Evolutionary conservation across 2,113 vertebrate genomes (phyloP).

Genomic region (Tiliqua scincoides): DNA sequence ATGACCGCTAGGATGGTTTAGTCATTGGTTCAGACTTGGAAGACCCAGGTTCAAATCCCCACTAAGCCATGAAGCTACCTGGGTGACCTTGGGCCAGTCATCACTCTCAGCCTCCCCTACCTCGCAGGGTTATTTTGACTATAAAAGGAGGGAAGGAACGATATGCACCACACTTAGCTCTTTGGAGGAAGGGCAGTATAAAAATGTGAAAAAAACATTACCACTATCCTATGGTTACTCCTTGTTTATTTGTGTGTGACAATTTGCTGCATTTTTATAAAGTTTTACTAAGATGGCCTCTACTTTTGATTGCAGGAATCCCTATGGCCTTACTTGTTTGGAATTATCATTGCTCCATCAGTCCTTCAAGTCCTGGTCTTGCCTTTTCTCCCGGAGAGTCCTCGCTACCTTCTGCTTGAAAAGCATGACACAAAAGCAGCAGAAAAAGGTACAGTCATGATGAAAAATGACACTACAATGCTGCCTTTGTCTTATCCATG

Average conservation of each 20-base stretch:
- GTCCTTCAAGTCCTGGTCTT: slow-evolving; percentile 83
- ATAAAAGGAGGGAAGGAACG: too few relatives aligned
- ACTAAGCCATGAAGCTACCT: too few relatives aligned
- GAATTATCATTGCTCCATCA: slow-evolving; percentile 82
- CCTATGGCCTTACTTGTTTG: slow-evolving; percentile 89
- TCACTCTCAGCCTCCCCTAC: too few relatives aligned
- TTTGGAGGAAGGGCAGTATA: too few relatives aligned
- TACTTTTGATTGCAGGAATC: slow-evolving; percentile 77
- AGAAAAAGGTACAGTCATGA: slow-evolving; percentile 81
- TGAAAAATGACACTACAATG: neutral
- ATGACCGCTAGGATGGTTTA: too few relatives aligned
- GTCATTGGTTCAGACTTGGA: too few relatives aligned
- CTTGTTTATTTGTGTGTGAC: neutral
- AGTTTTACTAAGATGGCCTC: neutral
- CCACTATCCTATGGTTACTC: neutral
- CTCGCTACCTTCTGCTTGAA: slow-evolving; percentile 91
- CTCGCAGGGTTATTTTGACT: too few relatives aligned
- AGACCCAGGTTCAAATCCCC: too few relatives aligned
- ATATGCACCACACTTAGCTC: too few relatives aligned
- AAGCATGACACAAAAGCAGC: slow-evolving; percentile 82
- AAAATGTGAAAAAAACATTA: neutral
- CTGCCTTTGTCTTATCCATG: neutral
- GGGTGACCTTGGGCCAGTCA: too few relatives aligned
- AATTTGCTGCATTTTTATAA: too few relatives aligned
- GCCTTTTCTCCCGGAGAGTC: slow-evolving; percentile 93